Evolutionary conservation across 2,888 invertebrate genomes (phyloP).

Genomic region (Microctonus hyperodae): DNA sequence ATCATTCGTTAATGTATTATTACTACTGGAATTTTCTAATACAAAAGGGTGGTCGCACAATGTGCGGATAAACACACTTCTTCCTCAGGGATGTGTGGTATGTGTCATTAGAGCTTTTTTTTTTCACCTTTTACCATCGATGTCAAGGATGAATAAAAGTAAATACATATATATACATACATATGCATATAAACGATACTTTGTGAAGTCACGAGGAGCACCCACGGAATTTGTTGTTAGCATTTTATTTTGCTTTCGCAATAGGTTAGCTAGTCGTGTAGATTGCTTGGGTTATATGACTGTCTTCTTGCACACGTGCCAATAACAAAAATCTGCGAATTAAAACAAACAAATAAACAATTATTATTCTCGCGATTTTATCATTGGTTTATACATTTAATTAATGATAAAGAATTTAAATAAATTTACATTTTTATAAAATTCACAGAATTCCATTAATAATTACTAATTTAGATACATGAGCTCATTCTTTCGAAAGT

Average conservation of each 20-base stretch:
- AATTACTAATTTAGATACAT: too few species aligned
- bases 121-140: conserved; percentile 51
- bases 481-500: too few species aligned
- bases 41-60: background rate
- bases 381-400: background rate
- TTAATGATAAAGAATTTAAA: too few species aligned
- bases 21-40: background rate
- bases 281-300: background rate
- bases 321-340: background rate
- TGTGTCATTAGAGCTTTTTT: conserved; percentile 31
- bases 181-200: conserved; percentile 16
- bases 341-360: conserved; percentile 4
- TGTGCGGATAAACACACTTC: background rate
- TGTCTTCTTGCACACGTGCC: background rate
- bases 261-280: conserved; percentile 50
- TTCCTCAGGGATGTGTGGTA: background rate
- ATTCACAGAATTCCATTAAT: too few species aligned
- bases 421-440: too few species aligned
- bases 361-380: background rate
- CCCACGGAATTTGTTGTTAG: conserved; percentile 44
- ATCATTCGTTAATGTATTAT: too few species aligned
- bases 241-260: conserved; percentile 55
- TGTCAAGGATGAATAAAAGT: conserved; percentile 52
- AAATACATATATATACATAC: conserved; percentile 21
- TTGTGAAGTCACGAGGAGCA: conserved; percentile 20